Evolutionary conservation across 2,888 invertebrate genomes (phyloP).

Genomic region (Amphipoea lucens): DNA sequence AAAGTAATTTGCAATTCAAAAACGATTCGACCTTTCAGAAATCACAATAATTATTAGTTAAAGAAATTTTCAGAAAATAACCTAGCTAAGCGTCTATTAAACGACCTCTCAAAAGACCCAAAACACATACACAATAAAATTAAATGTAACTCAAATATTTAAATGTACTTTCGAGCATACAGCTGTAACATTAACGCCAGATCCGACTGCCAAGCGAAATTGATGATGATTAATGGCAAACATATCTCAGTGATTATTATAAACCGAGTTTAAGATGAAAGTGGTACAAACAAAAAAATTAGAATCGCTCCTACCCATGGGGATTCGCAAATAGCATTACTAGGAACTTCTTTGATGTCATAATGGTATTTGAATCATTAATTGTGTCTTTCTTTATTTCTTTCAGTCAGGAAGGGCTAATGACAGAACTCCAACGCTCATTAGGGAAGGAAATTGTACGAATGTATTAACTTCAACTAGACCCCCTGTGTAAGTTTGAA

Average conservation of each 20-base stretch:
- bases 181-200: conserved; percentile 36
- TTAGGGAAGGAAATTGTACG: background rate
- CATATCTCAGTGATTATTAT: conserved; percentile 36
- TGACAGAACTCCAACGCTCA: conserved; percentile 6
- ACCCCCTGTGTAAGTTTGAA: background rate
- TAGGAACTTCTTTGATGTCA: conserved; percentile 53
- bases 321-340: conserved; percentile 44
- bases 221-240: conserved; percentile 49
- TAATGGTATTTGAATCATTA: conserved; percentile 46
- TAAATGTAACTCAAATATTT: conserved; percentile 26
- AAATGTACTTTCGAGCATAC: conserved; percentile 28
- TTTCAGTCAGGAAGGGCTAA: conserved; percentile 37
- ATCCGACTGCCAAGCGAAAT: conserved; percentile 32
- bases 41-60: background rate
- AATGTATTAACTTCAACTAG: background rate
- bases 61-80: background rate
- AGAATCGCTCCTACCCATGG: conserved; percentile 36
- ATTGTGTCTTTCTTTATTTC: conserved; percentile 32
- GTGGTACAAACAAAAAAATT: conserved; percentile 55
- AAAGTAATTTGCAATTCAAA: background rate
- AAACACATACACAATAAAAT: conserved; percentile 27
- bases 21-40: background rate
- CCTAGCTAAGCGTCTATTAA: background rate
- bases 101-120: background rate
- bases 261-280: conserved; percentile 47